Conservation (phyloP, 2,888 invertebrate species). For the Drosophila peninsularis region DNA sequence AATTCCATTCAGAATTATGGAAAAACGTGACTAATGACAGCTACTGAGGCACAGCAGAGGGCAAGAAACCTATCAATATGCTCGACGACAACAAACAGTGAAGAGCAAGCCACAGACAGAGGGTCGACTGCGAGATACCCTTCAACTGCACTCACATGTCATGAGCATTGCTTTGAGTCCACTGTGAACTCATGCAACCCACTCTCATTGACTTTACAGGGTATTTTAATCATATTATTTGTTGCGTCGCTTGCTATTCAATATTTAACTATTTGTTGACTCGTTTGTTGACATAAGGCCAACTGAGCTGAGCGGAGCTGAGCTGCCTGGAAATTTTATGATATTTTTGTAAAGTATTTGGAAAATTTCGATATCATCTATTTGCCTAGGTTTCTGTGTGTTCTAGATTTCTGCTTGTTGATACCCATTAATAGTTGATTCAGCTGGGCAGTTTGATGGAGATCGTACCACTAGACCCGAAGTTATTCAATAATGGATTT, state of each 20-base stretch:
- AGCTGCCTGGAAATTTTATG: constrained; percentile 40
- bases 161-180: neutral
- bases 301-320: constrained; percentile 6
- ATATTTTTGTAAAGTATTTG: constrained; percentile 28
- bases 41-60: neutral
- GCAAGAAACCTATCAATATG: constrained; percentile 8
- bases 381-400: constrained; percentile 5
- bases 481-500: too few relatives aligned
- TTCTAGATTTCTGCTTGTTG: constrained; percentile 18
- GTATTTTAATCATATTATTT: constrained; percentile 28
- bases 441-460: too few relatives aligned
- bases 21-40: constrained; percentile 7
- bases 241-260: constrained; percentile 15
- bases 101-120: too few relatives aligned
- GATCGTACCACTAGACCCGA: too few relatives aligned
- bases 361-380: constrained; percentile 35
- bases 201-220: neutral
- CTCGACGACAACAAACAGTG: neutral
- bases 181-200: neutral
- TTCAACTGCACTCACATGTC: too few relatives aligned
- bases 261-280: constrained; percentile 20
- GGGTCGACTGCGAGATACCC: neutral
- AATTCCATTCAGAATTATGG: constrained; percentile 1
- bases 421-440: neutral
- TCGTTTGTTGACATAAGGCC: constrained; percentile 38